Percentiles rank a stretch among this genome's conserved stretches.
Evolutionary conservation across 1,140 invertebrate genomes (phyloP).

Genomic region (Pseudomyrmex pallidus): DNA sequence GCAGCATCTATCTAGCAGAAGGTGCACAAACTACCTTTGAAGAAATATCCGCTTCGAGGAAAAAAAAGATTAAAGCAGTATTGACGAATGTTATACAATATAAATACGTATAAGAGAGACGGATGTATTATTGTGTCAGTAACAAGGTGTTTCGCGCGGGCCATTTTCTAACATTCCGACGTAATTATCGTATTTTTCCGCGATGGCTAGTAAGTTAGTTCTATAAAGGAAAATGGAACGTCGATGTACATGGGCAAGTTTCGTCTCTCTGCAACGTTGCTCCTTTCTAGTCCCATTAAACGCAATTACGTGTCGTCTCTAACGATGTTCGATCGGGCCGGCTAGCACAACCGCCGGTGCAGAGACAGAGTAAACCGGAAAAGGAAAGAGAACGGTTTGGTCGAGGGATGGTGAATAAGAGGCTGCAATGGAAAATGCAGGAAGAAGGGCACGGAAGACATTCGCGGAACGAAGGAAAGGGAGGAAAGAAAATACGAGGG

Average conservation of each 20-base stretch:
- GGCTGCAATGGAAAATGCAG: background rate
- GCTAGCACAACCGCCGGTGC: constrained; percentile 28
- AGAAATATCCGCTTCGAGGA: constrained; percentile 26
- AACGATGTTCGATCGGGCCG: constrained; percentile 60
- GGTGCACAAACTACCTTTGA: constrained; percentile 71
- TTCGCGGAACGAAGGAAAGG: constrained; percentile 7
- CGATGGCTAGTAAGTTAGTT: constrained; percentile 36
- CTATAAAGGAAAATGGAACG: constrained; percentile 68
- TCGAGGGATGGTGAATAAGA: background rate
- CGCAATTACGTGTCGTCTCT: constrained; percentile 71
- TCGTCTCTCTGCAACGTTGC: constrained; percentile 39
- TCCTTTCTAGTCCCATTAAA: constrained; percentile 71
- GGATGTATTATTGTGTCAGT: background rate
- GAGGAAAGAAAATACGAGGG: constrained; percentile 8
- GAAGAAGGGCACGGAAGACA: constrained; percentile 23
- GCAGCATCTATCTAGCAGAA: constrained; percentile 77
- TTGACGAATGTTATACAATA: background rate
- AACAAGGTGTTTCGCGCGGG: constrained; percentile 5
- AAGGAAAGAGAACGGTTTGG: background rate
- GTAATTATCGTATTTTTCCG: constrained; percentile 39
- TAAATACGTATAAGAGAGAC: background rate
- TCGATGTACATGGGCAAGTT: constrained; percentile 57
- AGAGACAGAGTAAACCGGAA: constrained; percentile 1
- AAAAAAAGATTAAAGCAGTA: background rate
- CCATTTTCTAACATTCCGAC: constrained; percentile 34